Percentiles rank a stretch among this genome's conserved stretches.
These are phyloP conservation scores for Corythornis leucogaster DNA, from an alignment of 2,797 vertebrate species.

Conservation along the genomic window DNA sequence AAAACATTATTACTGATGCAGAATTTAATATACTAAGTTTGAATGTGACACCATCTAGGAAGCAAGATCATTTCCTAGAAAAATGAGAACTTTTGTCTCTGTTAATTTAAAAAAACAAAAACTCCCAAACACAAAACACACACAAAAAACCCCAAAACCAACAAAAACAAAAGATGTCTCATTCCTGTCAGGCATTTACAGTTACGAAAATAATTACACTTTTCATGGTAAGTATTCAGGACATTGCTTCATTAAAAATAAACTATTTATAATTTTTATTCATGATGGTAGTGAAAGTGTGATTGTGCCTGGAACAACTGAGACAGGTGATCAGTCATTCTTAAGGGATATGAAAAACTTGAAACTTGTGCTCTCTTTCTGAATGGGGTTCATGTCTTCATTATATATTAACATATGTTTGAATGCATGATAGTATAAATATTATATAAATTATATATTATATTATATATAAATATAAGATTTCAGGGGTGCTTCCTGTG, in stretches of 20 bases:
- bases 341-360: neutral
- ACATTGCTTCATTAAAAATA: neutral
- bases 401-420: neutral
- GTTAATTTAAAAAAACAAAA: neutral
- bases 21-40: neutral
- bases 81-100: neutral
- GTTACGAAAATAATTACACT: neutral
- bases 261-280: neutral
- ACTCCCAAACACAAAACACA: too few species aligned
- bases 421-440: neutral
- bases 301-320: neutral
- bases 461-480: too few species aligned
- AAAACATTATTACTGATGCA: neutral
- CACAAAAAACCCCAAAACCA: too few species aligned
- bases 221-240: neutral
- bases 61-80: neutral
- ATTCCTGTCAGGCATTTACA: neutral
- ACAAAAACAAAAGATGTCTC: neutral
- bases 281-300: neutral
- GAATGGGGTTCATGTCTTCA: neutral
- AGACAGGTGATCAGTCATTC: neutral
- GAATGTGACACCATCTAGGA: neutral
- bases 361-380: neutral
- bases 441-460: neutral
- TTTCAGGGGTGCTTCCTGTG: neutral